Evolutionary conservation across 2,888 invertebrate genomes (phyloP), one percentile per base, ranked within the genome.

Genomic region (Mesochorus sp.): DNA sequence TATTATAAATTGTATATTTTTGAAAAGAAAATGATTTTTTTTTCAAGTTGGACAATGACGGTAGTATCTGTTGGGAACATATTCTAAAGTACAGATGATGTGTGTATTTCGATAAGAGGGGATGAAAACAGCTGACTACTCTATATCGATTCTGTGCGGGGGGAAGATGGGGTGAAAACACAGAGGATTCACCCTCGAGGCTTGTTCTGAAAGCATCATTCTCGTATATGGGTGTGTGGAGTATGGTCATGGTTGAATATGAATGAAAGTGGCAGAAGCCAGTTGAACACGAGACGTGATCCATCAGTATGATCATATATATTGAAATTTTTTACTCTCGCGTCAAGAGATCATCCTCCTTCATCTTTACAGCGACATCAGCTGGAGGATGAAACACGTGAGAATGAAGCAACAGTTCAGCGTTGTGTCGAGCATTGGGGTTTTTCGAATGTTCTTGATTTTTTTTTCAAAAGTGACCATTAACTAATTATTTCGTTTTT

Each of bases 111-210:
- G 49, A 39, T 53, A n/a, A n/a, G n/a, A 51, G 73, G 62, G 49
- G 34, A 19, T 24, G 70, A 28, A 57, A 79, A 72, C 83, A 83
- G 83, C 83, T 83, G 83, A 81, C 71, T 73, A 49, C 42, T 1
- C 42, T 21, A 68, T 83, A 81, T 81, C 81, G 83, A 83, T 83
- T 83, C 17, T 51, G 21, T 26, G 44, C 49, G 31, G 31, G 51
- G 68, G 14, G 26, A 37, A 19, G 28, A 26, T 21, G 8, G 17
- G 21, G 19, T 3, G 17, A 31, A 31, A 53, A 31, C n/a, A 28
- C 17, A 2, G 51, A 53, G 49, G 8, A 44, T 28, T n/a, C 8
- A 39, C n/a, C 39, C n/a, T 47, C 26, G 51, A 39, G 44, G 1
- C 28, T 53, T 28, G 14, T 28, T 8, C 37, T n/a, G 55, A 44